Evolutionary conservation across 2,797 vertebrate species (phyloP).

Genomic region (Pseudochirops cupreus): DNA sequence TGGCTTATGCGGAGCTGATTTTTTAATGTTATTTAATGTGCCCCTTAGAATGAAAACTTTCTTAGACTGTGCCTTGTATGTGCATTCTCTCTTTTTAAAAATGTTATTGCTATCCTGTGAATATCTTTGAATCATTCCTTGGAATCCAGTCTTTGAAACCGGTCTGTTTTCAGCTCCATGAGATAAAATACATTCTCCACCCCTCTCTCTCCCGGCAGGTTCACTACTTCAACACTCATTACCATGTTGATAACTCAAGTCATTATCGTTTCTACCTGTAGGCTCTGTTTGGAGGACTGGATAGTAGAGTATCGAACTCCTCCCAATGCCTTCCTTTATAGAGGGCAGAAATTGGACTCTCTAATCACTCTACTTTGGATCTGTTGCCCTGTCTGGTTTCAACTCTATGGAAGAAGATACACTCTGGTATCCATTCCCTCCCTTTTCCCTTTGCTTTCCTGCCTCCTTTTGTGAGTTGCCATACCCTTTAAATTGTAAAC

Average conservation of each 20-base stretch:
- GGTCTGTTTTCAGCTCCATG: not conserved
- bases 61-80: not conserved
- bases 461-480: not conserved
- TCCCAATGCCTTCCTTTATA: not conserved
- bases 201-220: fast-evolving
- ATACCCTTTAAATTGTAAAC: not conserved
- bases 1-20: not conserved
- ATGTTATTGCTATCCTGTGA: not conserved
- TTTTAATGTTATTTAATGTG: not conserved
- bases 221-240: not conserved
- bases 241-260: not conserved
- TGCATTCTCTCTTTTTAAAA: not conserved
- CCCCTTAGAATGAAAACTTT: not conserved
- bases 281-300: not conserved
- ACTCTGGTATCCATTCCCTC: not conserved
- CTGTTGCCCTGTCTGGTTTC: not conserved
- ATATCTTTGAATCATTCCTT: not conserved
- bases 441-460: not conserved
- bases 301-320: not conserved
- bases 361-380: not conserved
- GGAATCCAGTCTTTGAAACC: not conserved
- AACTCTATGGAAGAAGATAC: not conserved
- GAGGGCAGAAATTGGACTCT: not conserved
- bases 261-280: not conserved
- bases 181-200: not conserved